A percentile compares a stretch with the other conserved stretches of the same genome.
These are phyloP conservation scores for Epizoanthus illoricatus DNA, from an alignment of 92 coral and sea anemone species.

Conservation along the genomic window DNA sequence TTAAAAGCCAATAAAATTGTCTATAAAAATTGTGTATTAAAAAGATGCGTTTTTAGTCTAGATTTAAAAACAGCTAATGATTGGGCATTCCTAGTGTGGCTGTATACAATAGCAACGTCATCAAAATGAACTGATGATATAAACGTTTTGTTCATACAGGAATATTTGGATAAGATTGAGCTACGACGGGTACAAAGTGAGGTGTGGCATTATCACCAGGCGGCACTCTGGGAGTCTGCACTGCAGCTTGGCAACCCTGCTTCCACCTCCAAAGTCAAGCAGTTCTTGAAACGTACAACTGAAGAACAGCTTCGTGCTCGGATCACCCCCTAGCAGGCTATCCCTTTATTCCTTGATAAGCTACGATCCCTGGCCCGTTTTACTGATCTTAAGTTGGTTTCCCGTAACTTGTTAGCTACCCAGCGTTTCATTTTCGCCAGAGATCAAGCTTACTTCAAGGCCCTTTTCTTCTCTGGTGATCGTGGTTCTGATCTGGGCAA, in stretches of 20 bases:
- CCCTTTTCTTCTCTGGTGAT: conserved; percentile 62
- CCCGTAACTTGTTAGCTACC: conserved; percentile 39
- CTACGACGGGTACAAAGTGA: not conserved
- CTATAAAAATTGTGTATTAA: too few relatives aligned
- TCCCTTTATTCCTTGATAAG: conserved; percentile 52
- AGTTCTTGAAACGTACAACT: conserved; percentile 37
- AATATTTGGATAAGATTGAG: not conserved
- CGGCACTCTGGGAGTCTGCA: conserved; percentile 31
- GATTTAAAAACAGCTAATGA: too few relatives aligned
- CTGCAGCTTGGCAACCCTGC: conserved; percentile 62
- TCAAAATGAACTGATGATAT: too few relatives aligned
- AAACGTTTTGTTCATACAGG: not conserved
- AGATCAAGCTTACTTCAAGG: conserved; percentile 64
- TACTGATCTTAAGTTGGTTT: conserved; percentile 30
- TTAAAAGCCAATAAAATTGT: too few relatives aligned
- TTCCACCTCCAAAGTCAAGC: conserved; percentile 48
- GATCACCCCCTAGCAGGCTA: conserved; percentile 59
- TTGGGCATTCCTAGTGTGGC: too few relatives aligned
- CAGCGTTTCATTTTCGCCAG: conserved; percentile 51
- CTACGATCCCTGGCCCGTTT: conserved; percentile 44
- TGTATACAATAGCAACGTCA: too few relatives aligned
- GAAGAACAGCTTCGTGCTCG: conserved; percentile 58
- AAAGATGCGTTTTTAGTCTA: too few relatives aligned
- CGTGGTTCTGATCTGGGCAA: conserved; percentile 55
- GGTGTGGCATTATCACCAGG: not conserved